Evolutionary conservation across 2,888 invertebrate species (phyloP), one percentile per base, ranked within the genome.

Genomic region (Lepidochrysops patricia): DNA sequence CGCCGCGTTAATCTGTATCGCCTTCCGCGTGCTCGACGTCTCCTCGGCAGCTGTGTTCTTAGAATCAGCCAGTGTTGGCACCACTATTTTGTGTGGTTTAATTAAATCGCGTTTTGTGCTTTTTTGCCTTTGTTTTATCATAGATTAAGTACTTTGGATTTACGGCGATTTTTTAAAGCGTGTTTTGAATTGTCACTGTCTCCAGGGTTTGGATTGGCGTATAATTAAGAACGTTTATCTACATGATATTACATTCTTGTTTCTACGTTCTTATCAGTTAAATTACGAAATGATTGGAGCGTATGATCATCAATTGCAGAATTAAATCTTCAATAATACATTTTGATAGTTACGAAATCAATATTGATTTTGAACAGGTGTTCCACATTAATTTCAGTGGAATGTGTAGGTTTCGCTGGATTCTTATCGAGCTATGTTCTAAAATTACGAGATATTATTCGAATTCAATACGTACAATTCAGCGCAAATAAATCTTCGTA

Each of bases 21-120:
- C 61, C 65, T 66, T 66, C 65, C 66, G 65, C 54, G 63, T 65
- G 50, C 58, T 7, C 58, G 49, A 58, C 12, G 34, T 49, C 58
- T 58, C 32, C 32, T 49, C 52, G 52, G 27, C 52, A 52, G 54
- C 54, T 32, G 54, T 19, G 12, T 59, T 52, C 59, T 26, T 15
- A 27, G 59, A 59, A 59, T 34, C 37, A 37, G 25, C 50, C 32
- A 50, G 37, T 52, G 32, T 54, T 54, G 54, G 54, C 54, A 19
- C 13, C 54, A 29, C 54, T 54, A 23, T 54, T 54, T 32, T 54
- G 32, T 29, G 29, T 27, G 15, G 26, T 54, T 54, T 19, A 32
- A 54, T 54, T 32, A 54, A 27, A 54, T 27, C 32, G 13, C 27
- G 19, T 27, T 52, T 52, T 3, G 52, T 19, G 13, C 26, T 50